Percentiles rank a stretch among this genome's conserved stretches.
These are phyloP conservation scores for Ciconia nigra DNA, from an alignment of 2,797 vertebrate species.

Conservation along the genomic window DNA sequence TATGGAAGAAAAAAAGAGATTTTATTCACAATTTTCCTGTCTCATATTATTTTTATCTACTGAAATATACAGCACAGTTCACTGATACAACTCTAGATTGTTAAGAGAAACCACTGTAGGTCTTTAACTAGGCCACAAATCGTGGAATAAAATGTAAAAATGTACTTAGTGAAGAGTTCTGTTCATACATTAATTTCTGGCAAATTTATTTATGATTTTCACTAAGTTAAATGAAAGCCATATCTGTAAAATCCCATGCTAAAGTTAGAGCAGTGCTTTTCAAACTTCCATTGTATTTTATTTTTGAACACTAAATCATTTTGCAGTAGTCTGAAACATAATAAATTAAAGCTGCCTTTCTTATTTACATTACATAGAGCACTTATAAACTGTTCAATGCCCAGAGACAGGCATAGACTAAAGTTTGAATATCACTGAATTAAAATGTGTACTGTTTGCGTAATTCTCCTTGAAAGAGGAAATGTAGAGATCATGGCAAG, in stretches of 20 bases:
- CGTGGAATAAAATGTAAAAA: not conserved
- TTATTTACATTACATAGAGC: not conserved
- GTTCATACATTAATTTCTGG: not conserved
- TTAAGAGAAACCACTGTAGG: not conserved
- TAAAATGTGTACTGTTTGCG: not conserved
- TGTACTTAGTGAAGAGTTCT: not conserved
- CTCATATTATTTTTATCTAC: not conserved
- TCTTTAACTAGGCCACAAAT: not conserved
- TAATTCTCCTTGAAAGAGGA: not conserved
- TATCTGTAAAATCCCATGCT: not conserved
- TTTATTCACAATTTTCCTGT: not conserved
- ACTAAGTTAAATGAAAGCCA: not conserved
- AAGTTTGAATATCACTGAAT: not conserved
- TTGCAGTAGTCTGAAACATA: not conserved
- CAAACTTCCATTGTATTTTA: not conserved
- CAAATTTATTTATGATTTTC: not conserved
- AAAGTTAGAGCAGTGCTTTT: not conserved
- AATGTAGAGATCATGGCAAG: not conserved
- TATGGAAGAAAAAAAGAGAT: not conserved
- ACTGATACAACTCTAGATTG: not conserved
- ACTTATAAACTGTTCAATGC: not conserved
- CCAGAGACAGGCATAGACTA: not conserved
- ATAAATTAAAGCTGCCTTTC: not conserved
- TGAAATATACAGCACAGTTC: not conserved
- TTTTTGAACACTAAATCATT: not conserved